Percentiles rank a stretch among this genome's conserved stretches.
phyloP scores from a whole-genome alignment of 1,140 invertebrate genomes.

The Sarcophaga peregrina region DNA sequence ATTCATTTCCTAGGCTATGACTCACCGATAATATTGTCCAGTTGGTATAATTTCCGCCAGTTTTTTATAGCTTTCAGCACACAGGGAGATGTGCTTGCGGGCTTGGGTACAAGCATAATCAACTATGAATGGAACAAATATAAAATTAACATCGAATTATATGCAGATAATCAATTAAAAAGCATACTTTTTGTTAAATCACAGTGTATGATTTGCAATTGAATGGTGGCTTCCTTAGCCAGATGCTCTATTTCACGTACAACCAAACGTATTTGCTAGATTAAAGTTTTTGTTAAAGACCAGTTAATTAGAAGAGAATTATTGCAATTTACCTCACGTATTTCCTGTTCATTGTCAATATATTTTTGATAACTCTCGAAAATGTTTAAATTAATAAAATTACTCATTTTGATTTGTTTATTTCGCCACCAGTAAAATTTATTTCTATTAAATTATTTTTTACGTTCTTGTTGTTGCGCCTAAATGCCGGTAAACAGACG shows the following conservation, averaged over 20 bases:
- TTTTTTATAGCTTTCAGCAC: conserved; percentile 71
- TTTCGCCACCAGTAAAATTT: not conserved
- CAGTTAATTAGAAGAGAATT: not conserved
- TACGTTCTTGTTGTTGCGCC: not conserved
- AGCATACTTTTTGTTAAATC: conserved; percentile 71
- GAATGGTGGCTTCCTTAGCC: conserved; percentile 75
- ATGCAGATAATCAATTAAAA: not conserved
- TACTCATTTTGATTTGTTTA: conserved; percentile 40
- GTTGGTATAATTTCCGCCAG: conserved; percentile 72
- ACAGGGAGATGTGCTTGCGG: conserved; percentile 70
- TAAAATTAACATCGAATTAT: too few relatives aligned
- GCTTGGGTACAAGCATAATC: conserved; percentile 70
- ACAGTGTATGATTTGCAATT: conserved; percentile 80
- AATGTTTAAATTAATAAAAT: conserved; percentile 67
- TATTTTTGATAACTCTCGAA: conserved; percentile 75
- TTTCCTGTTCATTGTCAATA: conserved; percentile 74
- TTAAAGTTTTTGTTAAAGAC: conserved; percentile 2
- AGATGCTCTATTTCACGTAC: conserved; percentile 78
- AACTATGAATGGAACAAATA: conserved; percentile 47
- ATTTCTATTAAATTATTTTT: not conserved
- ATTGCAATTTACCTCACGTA: conserved; percentile 70
- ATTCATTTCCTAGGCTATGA: conserved; percentile 25
- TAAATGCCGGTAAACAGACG: too few relatives aligned
- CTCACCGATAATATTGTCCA: conserved; percentile 78
- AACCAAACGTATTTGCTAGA: conserved; percentile 75